Evolutionary conservation across 2,888 invertebrate genomes (phyloP).

Genomic region (Athetis lepigone): DNA sequence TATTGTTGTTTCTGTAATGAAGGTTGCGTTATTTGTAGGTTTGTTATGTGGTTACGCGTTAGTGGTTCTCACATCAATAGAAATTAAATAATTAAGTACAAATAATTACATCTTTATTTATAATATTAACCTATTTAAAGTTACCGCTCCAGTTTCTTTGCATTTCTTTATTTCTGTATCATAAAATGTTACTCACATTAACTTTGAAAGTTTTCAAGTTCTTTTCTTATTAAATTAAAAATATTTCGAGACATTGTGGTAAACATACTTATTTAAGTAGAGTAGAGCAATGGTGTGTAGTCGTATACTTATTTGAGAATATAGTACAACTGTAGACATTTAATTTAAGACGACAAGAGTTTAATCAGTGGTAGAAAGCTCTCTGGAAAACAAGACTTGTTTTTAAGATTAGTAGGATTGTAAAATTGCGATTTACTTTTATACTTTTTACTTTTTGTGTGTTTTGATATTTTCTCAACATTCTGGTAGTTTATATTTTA

Average conservation of each 20-base stretch:
- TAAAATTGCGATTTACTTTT: not conserved
- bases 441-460: not conserved
- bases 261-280: slow-evolving; percentile 2
- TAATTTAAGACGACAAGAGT: slow-evolving; percentile 23
- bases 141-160: not conserved
- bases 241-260: not conserved
- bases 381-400: slow-evolving; percentile 23
- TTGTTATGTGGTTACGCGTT: not conserved
- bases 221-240: slow-evolving; percentile 3
- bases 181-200: slow-evolving; percentile 12
- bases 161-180: not conserved
- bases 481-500: slow-evolving; percentile 3
- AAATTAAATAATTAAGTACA: slow-evolving; percentile 1
- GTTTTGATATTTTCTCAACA: not conserved
- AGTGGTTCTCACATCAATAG: slow-evolving; percentile 2
- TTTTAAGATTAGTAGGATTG: slow-evolving; percentile 8
- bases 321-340: slow-evolving; percentile 2
- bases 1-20: slow-evolving; percentile 1
- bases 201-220: slow-evolving; percentile 17
- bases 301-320: slow-evolving; percentile 1
- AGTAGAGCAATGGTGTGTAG: not conserved
- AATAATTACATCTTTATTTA: not conserved
- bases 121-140: not conserved
- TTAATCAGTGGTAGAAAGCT: slow-evolving; percentile 16
- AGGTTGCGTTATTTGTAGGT: not conserved